Evolutionary conservation across 1,140 invertebrate species (phyloP).

Genomic region (Penaeus vannamei): DNA sequence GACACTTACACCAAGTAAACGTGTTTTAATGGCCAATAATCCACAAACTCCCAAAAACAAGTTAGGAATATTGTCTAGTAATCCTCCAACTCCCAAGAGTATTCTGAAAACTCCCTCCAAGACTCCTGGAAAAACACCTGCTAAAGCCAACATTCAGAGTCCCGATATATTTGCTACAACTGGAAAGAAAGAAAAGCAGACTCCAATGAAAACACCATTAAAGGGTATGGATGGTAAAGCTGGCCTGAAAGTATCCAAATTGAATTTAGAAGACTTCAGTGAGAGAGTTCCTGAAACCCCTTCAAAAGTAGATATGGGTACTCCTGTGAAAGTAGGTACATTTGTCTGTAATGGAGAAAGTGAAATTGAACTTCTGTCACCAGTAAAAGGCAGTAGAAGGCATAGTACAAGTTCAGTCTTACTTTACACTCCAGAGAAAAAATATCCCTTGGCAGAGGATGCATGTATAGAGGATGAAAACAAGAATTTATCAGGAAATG

Average conservation of each 20-base stretch:
- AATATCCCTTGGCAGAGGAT: not conserved
- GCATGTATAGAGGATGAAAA: not conserved
- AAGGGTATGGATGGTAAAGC: not conserved
- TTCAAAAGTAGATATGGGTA: not conserved
- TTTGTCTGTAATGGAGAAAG: slow-evolving; percentile 41
- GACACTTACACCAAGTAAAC: slow-evolving; percentile 30
- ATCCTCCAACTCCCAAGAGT: slow-evolving; percentile 41
- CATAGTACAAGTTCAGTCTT: not conserved
- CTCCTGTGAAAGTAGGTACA: slow-evolving; percentile 31
- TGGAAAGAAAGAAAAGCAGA: not conserved
- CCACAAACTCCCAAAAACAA: slow-evolving; percentile 49
- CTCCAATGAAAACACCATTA: slow-evolving; percentile 11
- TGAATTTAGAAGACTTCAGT: not conserved
- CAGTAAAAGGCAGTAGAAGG: slow-evolving; percentile 13
- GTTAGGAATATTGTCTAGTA: not conserved
- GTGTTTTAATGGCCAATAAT: not conserved
- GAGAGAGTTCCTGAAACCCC: slow-evolving; percentile 31
- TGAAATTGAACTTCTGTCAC: slow-evolving; percentile 54
- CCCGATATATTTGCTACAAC: slow-evolving; percentile 7
- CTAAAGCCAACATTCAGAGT: slow-evolving; percentile 20
- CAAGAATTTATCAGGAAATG: not conserved
- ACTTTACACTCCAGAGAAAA: not conserved
- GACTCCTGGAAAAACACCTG: slow-evolving; percentile 49
- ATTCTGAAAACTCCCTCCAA: slow-evolving; percentile 53
- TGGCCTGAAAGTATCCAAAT: not conserved